Conservation (phyloP, 2,113 vertebrate species). For the Myrmecophaga tridactyla region DNA sequence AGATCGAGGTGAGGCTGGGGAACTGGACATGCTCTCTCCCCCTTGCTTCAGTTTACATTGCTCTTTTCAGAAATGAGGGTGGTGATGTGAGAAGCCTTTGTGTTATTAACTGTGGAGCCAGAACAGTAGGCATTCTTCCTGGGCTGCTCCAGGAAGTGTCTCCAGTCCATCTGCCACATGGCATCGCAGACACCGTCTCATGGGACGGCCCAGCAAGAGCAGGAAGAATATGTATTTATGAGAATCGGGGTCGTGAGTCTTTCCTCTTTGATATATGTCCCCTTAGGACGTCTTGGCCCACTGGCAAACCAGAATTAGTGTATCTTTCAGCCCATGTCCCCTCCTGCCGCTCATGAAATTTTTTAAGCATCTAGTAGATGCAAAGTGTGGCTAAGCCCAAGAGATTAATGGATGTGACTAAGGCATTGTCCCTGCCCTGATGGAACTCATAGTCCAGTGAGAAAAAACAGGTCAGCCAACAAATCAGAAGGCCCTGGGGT, state of each 20-base stretch:
- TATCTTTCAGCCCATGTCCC: background rate
- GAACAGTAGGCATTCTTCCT: background rate
- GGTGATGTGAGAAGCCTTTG: background rate
- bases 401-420: background rate
- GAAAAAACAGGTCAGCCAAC: background rate
- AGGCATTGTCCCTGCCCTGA: background rate
- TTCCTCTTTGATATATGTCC: background rate
- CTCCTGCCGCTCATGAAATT: background rate
- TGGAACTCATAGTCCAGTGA: background rate
- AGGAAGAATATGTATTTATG: background rate
- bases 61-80: background rate
- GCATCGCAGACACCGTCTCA: background rate
- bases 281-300: background rate
- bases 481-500: accelerated
- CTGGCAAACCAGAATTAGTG: background rate
- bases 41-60: background rate
- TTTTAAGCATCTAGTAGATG: background rate
- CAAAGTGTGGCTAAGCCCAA: background rate
- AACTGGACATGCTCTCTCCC: background rate
- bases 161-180: background rate
- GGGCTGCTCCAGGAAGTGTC: too few species aligned
- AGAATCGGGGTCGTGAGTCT: background rate
- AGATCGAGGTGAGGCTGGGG: conserved; percentile 93
- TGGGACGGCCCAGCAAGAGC: background rate
- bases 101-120: background rate